Evolutionary conservation across 2,888 invertebrate species (phyloP), one percentile per base, ranked within the genome.

Genomic region (Ferrisia virgata): DNA sequence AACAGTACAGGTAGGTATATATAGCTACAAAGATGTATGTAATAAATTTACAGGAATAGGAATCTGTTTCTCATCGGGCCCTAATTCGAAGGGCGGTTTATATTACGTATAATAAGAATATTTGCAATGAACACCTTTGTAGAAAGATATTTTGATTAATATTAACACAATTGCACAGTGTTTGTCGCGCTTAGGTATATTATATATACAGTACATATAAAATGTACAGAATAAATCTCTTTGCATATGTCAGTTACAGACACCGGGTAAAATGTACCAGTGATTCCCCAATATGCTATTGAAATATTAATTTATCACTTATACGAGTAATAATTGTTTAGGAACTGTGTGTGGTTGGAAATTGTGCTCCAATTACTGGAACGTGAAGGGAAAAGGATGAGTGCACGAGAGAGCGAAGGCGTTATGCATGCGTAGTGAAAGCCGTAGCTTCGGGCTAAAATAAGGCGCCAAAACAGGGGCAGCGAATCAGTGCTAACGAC

Each of bases 381-480:
- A 3, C 43, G 79, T 22, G 43, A 40, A 39, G 28, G 79, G 47
- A 22, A 18, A 79, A 40, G 43, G 79, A 79, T 15, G 79, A 40
- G 79, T 76, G 43, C 36, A 81, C 58, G 36, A 47, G 33, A 43
- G 81, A 53, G 81, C 36, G 81, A 58, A 81, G 81, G 28, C 79
- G 79, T 47, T 79, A 81, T 81, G 81, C 81, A 81, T 81, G 81
- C 81, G 81, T 81, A 81, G 53, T 81, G 81, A 58, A 36, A 53
- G 81, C 47, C 53, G 25, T 81, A 58, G 81, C 81, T 58, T 81
- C 81, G 81, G 81, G 81, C 81, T 58, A 58, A 81, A 81, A 81
- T 81, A 81, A 81, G 81, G 81, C 81, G 81, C 81, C 81, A 81
- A 81, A 81, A 81, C 81, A 81, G 81, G 81, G 81, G 81, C 81